Evolutionary conservation across 2,888 invertebrate species (phyloP), one percentile per base, ranked within the genome.

Genomic region (Sthenelais limicola): DNA sequence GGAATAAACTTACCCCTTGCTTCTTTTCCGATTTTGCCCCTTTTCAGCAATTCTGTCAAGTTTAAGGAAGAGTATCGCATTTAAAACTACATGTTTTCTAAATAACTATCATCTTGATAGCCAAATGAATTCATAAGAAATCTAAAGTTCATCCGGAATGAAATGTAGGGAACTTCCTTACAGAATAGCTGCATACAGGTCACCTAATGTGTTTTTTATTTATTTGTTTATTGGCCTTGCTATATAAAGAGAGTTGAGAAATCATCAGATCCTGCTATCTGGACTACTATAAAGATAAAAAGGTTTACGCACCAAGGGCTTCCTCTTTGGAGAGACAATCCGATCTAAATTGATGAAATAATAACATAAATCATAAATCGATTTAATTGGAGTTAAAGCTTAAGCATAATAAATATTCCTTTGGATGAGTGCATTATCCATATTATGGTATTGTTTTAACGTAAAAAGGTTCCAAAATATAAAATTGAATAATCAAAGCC

Each of bases 281-380:
- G 43, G 43, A 15, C 52, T n/a, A n/a, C n/a, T n/a, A n/a, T n/a
- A n/a, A n/a, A n/a, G n/a, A 30, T 30, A 30, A 9, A 18, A 58
- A 26, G 24, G 18, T 66, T 62, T 48, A 38, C 28, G 76, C 79
- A 86, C 86, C 86, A 47, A 95, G 87, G 0, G 95, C 96, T 89
- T 95, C 95, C 76, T 93, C 92, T 86, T 92, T 92, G 0, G 94
- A 94, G 48, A 97, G 89, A 3, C 92, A 92, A 85, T 96, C 96
- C 0, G 92, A 92, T 81, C 96, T 94, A 86, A 90, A 92, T 83
- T n/a, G n/a, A n/a, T n/a, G n/a, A n/a, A n/a, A n/a, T n/a, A n/a
- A n/a, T n/a, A n/a, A n/a, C n/a, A n/a, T n/a, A n/a, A n/a, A n/a
- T n/a, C n/a, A n/a, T n/a, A n/a, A n/a, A n/a, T n/a, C n/a, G n/a